Evolutionary conservation across 92 coral and sea anemone species (phyloP), one percentile per base, ranked within the genome.

Genomic region (Micromussa lordhowensis): DNA sequence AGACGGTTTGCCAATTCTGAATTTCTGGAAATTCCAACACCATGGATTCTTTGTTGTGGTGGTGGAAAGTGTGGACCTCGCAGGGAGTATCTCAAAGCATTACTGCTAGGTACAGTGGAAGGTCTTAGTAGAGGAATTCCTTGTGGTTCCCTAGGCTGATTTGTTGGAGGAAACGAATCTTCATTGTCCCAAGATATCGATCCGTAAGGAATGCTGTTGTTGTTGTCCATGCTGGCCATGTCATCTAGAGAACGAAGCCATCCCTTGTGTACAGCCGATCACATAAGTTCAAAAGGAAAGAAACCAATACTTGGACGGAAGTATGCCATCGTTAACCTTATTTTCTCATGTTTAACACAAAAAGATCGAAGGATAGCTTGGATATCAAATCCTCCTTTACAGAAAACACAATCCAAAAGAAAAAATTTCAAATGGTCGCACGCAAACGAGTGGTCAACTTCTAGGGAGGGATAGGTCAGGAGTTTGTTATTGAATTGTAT

Each of bases 201-300:
- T 29, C 98, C 98, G 35, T 95, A 94, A 1, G 98, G 98, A 58
- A 95, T 93, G 57, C 86, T 94, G 91, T 95, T 95, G 55, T 95
- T 95, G 76, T 95, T 95, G 77, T 95, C 98, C 95, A 95, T 31
- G 80, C 78, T 29, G 51, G 49, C 10, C 54, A 1, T 71, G 83
- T 28, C 81, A 82, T 28, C 15, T 16, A 54, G 7, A 30, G 44
- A 48, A 32, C 24, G 29, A n/a, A 35, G 57, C 8, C 58, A 18
- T 82, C 54, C 40, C 21, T 17, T 7, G 59, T 31, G 75, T 21
- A 30, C 14, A 31, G 59, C 51, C 31, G 49, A 63, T 15, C 26
- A 81, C 40, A 63, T 81, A 24, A 2, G 57, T 13, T 3, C 38
- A 26, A 16, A 26, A 28, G 49, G 29, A 51, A 35, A 19, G n/a